Evolutionary conservation across 1,140 invertebrate genomes (phyloP).

Genomic region (Eriocheir sinensis): DNA sequence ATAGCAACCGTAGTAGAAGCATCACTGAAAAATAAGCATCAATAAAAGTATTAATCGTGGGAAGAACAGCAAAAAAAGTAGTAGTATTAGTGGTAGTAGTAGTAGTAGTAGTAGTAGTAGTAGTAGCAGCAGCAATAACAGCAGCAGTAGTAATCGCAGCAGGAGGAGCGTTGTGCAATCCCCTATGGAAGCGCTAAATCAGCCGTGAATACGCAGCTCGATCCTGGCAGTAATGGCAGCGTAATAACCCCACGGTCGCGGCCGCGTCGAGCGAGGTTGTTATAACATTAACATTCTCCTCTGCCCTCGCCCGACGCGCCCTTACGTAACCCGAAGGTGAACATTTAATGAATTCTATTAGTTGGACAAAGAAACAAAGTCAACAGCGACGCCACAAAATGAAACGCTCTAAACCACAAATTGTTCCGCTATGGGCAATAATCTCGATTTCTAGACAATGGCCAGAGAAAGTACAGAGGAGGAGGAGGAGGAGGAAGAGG

Average conservation of each 20-base stretch:
- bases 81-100: no score
- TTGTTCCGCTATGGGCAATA: conserved; percentile 60
- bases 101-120: no score
- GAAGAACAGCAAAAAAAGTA: background rate
- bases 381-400: conserved; percentile 33
- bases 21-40: background rate
- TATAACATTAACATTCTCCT: conserved; percentile 26
- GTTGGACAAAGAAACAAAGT: conserved; percentile 33
- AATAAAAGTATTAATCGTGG: background rate
- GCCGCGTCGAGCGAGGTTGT: background rate
- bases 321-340: conserved; percentile 5
- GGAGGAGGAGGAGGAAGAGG: background rate
- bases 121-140: no score
- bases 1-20: background rate
- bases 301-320: background rate
- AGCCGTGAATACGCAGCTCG: background rate
- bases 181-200: background rate
- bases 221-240: background rate
- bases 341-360: conserved; percentile 27
- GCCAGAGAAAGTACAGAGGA: conserved; percentile 63
- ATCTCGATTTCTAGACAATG: conserved; percentile 66
- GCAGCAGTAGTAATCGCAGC: background rate
- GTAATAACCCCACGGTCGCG: background rate
- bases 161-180: background rate
- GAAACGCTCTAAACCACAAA: conserved; percentile 53